Evolutionary conservation across 2,888 invertebrate genomes (phyloP), one percentile per base, ranked within the genome.

Genomic region (Cataglyphis livida): DNA sequence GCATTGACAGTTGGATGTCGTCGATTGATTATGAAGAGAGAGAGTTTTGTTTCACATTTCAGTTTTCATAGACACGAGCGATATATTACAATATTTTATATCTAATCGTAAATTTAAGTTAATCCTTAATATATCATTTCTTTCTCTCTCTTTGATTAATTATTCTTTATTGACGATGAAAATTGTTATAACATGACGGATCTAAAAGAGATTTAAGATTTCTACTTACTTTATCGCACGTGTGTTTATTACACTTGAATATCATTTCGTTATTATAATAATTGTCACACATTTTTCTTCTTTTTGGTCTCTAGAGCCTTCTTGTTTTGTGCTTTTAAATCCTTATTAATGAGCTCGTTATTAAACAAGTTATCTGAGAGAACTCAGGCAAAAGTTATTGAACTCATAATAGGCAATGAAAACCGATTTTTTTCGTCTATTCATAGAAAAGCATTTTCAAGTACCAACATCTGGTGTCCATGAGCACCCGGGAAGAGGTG

Each of bases 371-470:
- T 21, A 28, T 28, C 28, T 21, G 0, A 21, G 21, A 21, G 64
- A 18, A n/a, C 12, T 61, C 12, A n/a, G 3, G 4, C 25, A 18
- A 75, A 28, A 28, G 28, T 28, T 28, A 28, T 28, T 18, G 64
- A 18, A n/a, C 12, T 61, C 12, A 5, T 18, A 18, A 2, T 38
- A n/a, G 1, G 4, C 38, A 12, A 75, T 7, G 7, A 35, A 18
- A 25, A 4, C 0, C 28, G 15, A 32, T 62, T 44, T n/a, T n/a
- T 65, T 76, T 88, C 89, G 90, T n/a, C 89, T 85, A 91, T 90
- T 89, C 93, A 95, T 96, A 97, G 97, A 96, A 96, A 95, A 97
- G 96, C 91, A 96, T 97, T 92, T 96, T 96, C 94, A 96, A 97
- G 93, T 97, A 97, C 93, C 96, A 96, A 90, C 96, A 96, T 92